Evolutionary conservation across 2,113 vertebrate genomes (phyloP), one percentile per base, ranked within the genome.

Genomic region (Agapornis roseicollis): DNA sequence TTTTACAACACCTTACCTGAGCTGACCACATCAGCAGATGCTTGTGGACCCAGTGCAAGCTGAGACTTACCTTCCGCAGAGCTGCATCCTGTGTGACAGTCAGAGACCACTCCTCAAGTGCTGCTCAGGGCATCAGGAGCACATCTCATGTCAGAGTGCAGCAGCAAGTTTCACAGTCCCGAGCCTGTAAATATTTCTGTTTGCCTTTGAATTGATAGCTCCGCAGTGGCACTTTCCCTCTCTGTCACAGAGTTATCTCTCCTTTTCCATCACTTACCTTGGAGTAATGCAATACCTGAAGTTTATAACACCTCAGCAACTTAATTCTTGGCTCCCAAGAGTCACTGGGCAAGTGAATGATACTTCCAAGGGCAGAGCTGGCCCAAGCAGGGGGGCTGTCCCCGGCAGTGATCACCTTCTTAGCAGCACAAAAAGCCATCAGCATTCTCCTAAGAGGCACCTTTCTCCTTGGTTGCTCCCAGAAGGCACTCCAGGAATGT

Each of bases 131-230:
- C 84, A 50, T 66, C 60, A 8, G 6, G 14, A 60, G 61, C 86
- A 41, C 52, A 29, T 42, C 80, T 74, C 9, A 2, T 83, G 72
- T 23, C 72, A 80, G 81, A 64, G 69, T 2, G 1, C 3, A 2
- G 33, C 5, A 1, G 81, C 65, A 68, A 87, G 29, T 71, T 87
- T 70, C 81, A 65, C 80, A 47, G 47, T 58, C 64, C 60, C 1
- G 35, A 23, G 11, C 66, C 91, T 80, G 68, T 90, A 84, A 88
- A 92, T 95, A 70, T 78, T 92, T 71, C 80, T 78, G 5, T 90
- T 96, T 90, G 86, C 70, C 77, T 87, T 78, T 81, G 77, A 87
- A 85, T 68, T 55, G 29, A 79, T 87, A 81, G 65, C 86, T 92
- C 27, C 1, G 2, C 89, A 25, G 68, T 24, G 25, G 16, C 83